Percentiles rank a stretch among this genome's conserved stretches.
Evolutionary conservation across 2,888 invertebrate genomes (phyloP).

Genomic region (Lepas anatifera): DNA sequence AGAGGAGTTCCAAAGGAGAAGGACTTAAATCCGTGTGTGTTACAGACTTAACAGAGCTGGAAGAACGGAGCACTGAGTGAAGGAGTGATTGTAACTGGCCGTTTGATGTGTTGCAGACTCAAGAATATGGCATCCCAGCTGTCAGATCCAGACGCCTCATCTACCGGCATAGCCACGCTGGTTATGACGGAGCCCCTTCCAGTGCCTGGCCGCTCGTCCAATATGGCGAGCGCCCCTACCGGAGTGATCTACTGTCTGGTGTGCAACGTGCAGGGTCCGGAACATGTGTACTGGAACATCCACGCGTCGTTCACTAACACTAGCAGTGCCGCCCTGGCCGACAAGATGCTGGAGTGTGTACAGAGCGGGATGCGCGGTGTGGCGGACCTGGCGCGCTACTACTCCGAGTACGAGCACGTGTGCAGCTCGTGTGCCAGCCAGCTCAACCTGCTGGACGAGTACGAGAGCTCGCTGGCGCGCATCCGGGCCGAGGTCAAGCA

Average conservation of each 20-base stretch:
- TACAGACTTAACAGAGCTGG: too few relatives aligned
- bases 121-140: too few relatives aligned
- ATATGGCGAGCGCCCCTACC: too few relatives aligned
- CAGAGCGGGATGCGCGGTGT: background rate
- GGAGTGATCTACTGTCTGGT: conserved; percentile 4
- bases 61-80: too few relatives aligned
- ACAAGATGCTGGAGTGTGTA: background rate
- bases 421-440: background rate
- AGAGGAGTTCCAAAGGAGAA: too few relatives aligned
- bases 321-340: background rate
- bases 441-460: conserved; percentile 4
- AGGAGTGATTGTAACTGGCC: too few relatives aligned
- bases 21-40: too few relatives aligned
- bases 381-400: background rate
- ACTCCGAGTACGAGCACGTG: conserved; percentile 1
- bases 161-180: too few relatives aligned
- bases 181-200: too few relatives aligned
- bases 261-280: background rate
- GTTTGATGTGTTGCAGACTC: too few relatives aligned
- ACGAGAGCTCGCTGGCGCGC: background rate
- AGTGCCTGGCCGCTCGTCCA: too few relatives aligned
- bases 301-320: background rate
- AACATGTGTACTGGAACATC: conserved; percentile 2
- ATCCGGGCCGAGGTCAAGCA: background rate
- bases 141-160: too few relatives aligned